Base-by-base conservation (phyloP, 37 sponge, comb jelly and placozoan genomes). In the Lycopodina hypogea region DNA sequence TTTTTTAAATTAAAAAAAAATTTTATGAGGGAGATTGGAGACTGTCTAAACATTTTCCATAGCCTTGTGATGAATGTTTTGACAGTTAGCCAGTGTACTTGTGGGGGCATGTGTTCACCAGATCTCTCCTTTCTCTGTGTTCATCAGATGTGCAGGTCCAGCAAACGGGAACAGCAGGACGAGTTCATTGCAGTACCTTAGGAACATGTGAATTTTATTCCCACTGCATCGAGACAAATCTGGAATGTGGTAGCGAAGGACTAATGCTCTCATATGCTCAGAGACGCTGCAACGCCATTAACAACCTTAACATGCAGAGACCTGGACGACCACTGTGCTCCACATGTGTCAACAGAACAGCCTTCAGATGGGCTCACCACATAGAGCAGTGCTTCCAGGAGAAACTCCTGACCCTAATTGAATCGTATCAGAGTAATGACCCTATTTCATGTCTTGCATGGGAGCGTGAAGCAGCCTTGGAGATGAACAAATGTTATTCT, bases 351-450 rank as follows among this genome's bases (percentile, higher is more conserved):
- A 53, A 42, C 24, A 40, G 3, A 15, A 36, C 14, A 42, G 35
- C 71, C 15, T 23, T 38, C 12, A 24, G 32, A 2, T 91, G 88
- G 88, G 59, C 68, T 2, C 17, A 61, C 11, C 12, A 66, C 12
- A 66, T 38, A 34, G 92, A 91, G 40, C n/a, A 30, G 33, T 91
- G 92, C 79, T 55, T 91, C 24, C 75, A 80, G 69, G 7, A 51
- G 48, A 80, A 65, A 61, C 77, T 91, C 4, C 52, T 36, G 2
- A 22, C 18, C 22, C 30, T 90, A 14, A 57, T 79, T 4, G 28
- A 78, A 36, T 56, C 29, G 11, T 35, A 69, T 21, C 18, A 69
- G 24, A 55, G 59, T 37, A 4, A 45, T 0, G 77, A 91, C 30
- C 78, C 66, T 26, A 64, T 50, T n/a, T 42, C 64, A 28, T 87